These are phyloP conservation scores for Phengaris alcon DNA, from an alignment of 2,888 invertebrate species.

Conservation along the genomic window DNA sequence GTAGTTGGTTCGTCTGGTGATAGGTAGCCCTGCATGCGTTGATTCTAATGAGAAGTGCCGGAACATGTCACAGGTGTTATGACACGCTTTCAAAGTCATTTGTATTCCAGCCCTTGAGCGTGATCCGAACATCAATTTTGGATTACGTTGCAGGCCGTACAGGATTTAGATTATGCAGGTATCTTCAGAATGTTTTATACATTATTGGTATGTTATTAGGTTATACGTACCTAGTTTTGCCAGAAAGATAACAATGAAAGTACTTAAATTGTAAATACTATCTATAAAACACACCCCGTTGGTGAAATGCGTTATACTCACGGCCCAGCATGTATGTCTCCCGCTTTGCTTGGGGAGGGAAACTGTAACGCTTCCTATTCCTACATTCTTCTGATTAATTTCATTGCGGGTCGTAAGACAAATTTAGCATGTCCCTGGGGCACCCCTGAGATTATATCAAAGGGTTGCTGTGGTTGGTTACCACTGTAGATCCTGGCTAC, in stretches of 20 bases:
- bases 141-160: not conserved
- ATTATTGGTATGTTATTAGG: not conserved
- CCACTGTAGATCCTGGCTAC: no score
- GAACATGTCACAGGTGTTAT: conserved; percentile 42
- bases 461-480: no score
- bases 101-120: conserved; percentile 39
- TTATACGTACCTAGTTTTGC: not conserved
- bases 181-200: not conserved
- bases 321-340: no score
- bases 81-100: conserved; percentile 43
- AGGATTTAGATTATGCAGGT: conserved; percentile 13
- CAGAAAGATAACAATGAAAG: not conserved
- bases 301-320: no score
- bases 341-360: no score
- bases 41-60: conserved; percentile 41
- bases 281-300: no score
- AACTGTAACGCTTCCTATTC: no score
- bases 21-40: not conserved
- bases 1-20: not conserved
- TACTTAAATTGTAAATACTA: no score
- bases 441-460: no score
- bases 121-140: conserved; percentile 19
- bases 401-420: no score
- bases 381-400: no score
- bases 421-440: no score